Conservation (phyloP, 2,888 invertebrate genomes). For the Cantharis rustica region DNA sequence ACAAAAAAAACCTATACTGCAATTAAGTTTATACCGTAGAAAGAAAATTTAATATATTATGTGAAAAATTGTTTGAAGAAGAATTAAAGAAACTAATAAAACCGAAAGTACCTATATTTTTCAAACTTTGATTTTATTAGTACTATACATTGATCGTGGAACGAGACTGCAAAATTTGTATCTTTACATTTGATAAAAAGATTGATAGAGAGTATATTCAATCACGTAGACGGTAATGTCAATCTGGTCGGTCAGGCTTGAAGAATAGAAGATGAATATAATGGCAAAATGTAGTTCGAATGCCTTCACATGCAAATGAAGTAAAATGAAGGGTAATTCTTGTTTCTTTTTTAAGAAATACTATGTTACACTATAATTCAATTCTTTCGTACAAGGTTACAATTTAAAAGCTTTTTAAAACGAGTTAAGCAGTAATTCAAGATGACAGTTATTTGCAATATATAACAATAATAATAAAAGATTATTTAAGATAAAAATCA, state of each 20-base stretch:
- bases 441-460: background rate
- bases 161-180: background rate
- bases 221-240: conserved; percentile 39
- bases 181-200: background rate
- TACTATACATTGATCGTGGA: background rate
- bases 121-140: background rate
- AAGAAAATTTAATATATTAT: background rate
- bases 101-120: background rate
- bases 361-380: background rate
- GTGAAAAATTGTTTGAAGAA: too few species aligned
- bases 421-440: background rate
- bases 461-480: background rate
- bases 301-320: conserved; percentile 11
- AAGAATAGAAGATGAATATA: conserved; percentile 19
- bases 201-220: conserved; percentile 34
- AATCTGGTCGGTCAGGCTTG: conserved; percentile 37
- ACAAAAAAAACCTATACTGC: background rate
- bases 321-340: background rate
- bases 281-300: conserved; percentile 12
- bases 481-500: background rate
- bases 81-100: background rate
- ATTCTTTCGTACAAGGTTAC: background rate
- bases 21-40: background rate
- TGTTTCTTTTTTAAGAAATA: background rate
- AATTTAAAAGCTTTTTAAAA: conserved; percentile 2